phyloP scores from a whole-genome alignment of 1,140 invertebrate genomes.

The Drosophila tani region DNA sequence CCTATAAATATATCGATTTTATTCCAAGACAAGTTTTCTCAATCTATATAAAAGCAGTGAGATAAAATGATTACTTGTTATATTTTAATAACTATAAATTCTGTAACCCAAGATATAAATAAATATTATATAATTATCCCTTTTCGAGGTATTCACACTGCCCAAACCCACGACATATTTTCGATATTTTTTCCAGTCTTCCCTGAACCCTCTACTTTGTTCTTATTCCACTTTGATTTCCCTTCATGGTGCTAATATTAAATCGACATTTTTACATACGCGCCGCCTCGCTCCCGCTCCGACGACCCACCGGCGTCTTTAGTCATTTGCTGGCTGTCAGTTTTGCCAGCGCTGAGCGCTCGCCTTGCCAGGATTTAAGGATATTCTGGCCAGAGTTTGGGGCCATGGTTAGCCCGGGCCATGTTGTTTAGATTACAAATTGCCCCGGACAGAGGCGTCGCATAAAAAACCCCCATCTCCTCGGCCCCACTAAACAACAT shows the following conservation, averaged over 20 bases:
- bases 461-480: constrained; percentile 24
- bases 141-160: background rate
- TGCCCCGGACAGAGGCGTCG: constrained; percentile 44
- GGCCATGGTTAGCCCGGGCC: constrained; percentile 35
- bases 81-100: too few species aligned
- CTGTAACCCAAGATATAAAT: background rate
- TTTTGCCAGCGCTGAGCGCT: constrained; percentile 42
- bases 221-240: constrained; percentile 70
- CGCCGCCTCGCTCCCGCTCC: too few species aligned
- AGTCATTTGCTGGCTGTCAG: constrained; percentile 52
- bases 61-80: too few species aligned
- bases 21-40: too few species aligned
- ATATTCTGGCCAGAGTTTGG: constrained; percentile 39
- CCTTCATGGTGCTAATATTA: constrained; percentile 76
- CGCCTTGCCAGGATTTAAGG: constrained; percentile 60
- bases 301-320: constrained; percentile 22
- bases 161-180: too few species aligned
- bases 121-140: background rate
- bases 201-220: constrained; percentile 19
- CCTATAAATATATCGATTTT: background rate
- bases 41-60: too few species aligned
- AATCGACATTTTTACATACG: constrained; percentile 71
- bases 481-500: constrained; percentile 26
- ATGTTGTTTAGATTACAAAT: constrained; percentile 83
- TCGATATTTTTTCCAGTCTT: background rate